These are phyloP conservation scores for Zaprionus inermis DNA, from an alignment of 1,140 invertebrate species.

Conservation along the genomic window DNA sequence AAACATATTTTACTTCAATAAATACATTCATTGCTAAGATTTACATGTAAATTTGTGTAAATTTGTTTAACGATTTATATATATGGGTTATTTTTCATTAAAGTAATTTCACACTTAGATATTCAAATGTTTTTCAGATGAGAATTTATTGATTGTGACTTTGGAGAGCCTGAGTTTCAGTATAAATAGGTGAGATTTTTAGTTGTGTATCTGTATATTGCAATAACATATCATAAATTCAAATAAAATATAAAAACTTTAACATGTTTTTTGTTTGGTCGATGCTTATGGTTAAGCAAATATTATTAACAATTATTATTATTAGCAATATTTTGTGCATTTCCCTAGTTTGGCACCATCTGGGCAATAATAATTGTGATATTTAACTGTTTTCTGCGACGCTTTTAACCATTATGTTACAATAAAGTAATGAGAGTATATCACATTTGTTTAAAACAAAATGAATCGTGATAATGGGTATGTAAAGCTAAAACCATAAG, in stretches of 20 bases:
- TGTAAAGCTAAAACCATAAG: slow-evolving; percentile 66
- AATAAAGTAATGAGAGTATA: slow-evolving; percentile 4
- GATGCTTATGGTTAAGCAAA: slow-evolving; percentile 1
- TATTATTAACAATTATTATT: neutral
- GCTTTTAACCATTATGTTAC: neutral
- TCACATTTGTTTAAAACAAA: slow-evolving; percentile 33
- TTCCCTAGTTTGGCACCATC: slow-evolving; percentile 49
- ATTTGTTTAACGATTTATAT: slow-evolving; percentile 38
- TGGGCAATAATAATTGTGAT: slow-evolving; percentile 19
- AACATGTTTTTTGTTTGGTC: slow-evolving; percentile 1
- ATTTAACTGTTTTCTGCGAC: slow-evolving; percentile 9
- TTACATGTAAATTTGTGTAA: slow-evolving; percentile 19
- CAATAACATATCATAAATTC: slow-evolving; percentile 6
- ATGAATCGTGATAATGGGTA: neutral
- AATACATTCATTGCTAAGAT: slow-evolving; percentile 26
- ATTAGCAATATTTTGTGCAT: slow-evolving; percentile 49
- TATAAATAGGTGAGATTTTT: slow-evolving; percentile 39
- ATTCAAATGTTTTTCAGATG: slow-evolving; percentile 12
- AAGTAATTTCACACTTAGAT: slow-evolving; percentile 48
- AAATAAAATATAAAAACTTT: neutral
- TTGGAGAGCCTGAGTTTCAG: slow-evolving; percentile 57
- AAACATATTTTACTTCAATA: slow-evolving; percentile 13
- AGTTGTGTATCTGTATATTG: slow-evolving; percentile 11
- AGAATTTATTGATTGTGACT: slow-evolving; percentile 27
- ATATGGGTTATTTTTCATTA: slow-evolving; percentile 28